phyloP scores from a whole-genome alignment of 2,113 vertebrate genomes.

The Lepus americanus region DNA sequence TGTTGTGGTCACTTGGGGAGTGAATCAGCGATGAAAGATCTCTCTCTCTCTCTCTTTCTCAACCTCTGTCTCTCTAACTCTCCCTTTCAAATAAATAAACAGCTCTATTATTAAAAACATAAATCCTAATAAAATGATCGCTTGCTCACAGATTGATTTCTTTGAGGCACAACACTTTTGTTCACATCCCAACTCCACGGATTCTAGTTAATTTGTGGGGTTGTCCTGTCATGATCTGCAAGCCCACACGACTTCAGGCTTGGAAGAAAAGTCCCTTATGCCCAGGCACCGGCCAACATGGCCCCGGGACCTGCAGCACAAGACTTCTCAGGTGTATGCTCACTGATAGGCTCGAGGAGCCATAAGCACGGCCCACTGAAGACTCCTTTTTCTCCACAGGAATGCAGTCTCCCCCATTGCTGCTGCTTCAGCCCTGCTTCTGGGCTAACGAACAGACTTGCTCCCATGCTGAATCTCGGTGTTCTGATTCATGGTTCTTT shows the following conservation, averaged over 20 bases:
- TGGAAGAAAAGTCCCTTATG: neutral
- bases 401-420: neutral
- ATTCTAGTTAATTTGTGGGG: neutral
- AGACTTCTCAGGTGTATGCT: neutral
- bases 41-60: too few relatives aligned
- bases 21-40: too few relatives aligned
- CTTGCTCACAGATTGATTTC: conserved; percentile 43
- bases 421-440: neutral
- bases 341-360: neutral
- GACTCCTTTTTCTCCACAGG: neutral
- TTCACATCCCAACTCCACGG: neutral
- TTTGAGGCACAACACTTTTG: conserved; percentile 22
- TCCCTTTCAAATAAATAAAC: too few relatives aligned
- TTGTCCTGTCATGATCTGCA: neutral
- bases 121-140: neutral
- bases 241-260: neutral
- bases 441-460: neutral
- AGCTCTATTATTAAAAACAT: too few relatives aligned
- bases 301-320: neutral
- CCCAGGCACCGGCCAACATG: neutral
- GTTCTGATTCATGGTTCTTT: neutral
- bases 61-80: too few relatives aligned
- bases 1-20: too few relatives aligned
- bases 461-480: neutral
- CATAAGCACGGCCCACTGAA: neutral